These are phyloP conservation scores for Acanthacorydalis orientalis DNA, from an alignment of 2,888 invertebrate genomes.

Conservation along the genomic window DNA sequence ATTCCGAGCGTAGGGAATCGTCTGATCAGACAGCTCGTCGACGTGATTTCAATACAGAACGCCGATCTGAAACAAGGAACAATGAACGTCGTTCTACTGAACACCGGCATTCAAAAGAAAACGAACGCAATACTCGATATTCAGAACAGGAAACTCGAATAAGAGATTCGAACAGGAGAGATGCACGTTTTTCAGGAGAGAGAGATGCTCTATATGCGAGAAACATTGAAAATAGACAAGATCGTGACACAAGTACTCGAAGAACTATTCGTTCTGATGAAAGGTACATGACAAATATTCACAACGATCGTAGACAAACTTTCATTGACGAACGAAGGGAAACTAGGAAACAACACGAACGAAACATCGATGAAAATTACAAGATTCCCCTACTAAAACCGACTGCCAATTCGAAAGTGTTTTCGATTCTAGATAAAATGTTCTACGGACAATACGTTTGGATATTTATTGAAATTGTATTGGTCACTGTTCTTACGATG, in stretches of 20 bases:
- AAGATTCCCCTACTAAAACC: not conserved
- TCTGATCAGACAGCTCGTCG: not conserved
- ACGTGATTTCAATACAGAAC: not conserved
- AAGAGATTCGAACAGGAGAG: not conserved
- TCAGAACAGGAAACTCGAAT: not conserved
- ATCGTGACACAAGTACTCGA: too few species aligned
- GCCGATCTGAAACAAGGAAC: not conserved
- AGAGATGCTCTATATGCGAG: not conserved
- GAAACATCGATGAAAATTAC: not conserved
- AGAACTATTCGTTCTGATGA: too few species aligned
- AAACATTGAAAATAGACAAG: too few species aligned
- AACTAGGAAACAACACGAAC: not conserved
- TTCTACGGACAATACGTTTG: not conserved
- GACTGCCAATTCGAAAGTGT: not conserved
- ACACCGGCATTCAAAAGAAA: not conserved
- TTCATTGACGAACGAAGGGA: too few species aligned
- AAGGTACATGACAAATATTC: too few species aligned
- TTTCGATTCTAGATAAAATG: not conserved
- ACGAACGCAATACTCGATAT: not conserved
- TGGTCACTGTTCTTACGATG: not conserved
- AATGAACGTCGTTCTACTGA: not conserved
- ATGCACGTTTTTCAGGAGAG: not conserved
- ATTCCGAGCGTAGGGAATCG: not conserved
- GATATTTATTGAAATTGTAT: not conserved
- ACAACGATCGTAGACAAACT: too few species aligned